Base-by-base conservation (phyloP, 2,888 invertebrate genomes). In the Teleogryllus oceanicus region DNA sequence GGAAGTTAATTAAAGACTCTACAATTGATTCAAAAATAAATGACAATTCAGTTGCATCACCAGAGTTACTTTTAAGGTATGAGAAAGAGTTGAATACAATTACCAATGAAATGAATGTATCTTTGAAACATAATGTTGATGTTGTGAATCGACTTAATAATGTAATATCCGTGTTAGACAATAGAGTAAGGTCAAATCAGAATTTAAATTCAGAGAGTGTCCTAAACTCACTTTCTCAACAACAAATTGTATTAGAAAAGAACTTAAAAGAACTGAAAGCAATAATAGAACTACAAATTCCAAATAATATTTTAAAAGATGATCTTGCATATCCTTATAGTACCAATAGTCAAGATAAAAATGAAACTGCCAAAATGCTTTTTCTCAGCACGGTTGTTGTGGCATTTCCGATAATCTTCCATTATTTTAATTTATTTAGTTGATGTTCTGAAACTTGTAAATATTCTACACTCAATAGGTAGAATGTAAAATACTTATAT, bases 1-100 rank as follows among this genome's bases (percentile, higher is more conserved):
- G 90, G 1, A 89, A 89, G 11, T 88, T 92, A 87, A 90, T 92
- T 85, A 88, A 88, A 77, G 89, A 90, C 74, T 83, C 86, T 90
- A 83, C 78, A 83, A 83, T 83, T 37, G 37, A 37, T 82, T 80
- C 16, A 1, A 62, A 18, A 12, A 62, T 11, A 16, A 49, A 24
- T 2, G 18, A 50, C 10, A 13, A 50, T 18, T 75, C 79, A 37
- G 49, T 20, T 21, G n/a, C 37, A 16, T 74, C 80, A 18, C 80
- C 81, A 49, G 78, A 81, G 20, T 50, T 79, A 50, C 49, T 81
- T 50, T 76, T 79, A 49, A 81, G 50, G n/a, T 81, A 81, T 24
- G 80, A 81, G 18, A 76, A 79, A 49, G 79, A 81, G 50, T 74
- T 82, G 13, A 79, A 75, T 11, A 1, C 49, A 2, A 80, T 82